Percentiles rank a stretch among this genome's conserved stretches.
Evolutionary conservation across 2,888 invertebrate species (phyloP).

Genomic region (Agrypnus murinus): DNA sequence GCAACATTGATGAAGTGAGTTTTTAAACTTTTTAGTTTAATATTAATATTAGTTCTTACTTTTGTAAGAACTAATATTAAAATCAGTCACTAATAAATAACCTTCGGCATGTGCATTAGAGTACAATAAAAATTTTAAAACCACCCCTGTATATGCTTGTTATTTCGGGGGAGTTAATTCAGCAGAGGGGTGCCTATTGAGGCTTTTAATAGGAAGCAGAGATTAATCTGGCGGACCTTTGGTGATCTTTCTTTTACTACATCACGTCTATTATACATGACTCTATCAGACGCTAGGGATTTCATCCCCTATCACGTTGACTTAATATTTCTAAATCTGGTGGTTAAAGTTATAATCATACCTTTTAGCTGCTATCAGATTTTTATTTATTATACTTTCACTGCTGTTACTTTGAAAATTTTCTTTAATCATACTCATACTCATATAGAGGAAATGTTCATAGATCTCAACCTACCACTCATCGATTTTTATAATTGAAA

Average conservation of each 20-base stretch:
- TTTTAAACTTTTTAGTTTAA: no score
- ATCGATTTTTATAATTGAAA: conserved; percentile 40
- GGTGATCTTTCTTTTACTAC: conserved; percentile 69
- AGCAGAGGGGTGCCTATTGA: conserved; percentile 67
- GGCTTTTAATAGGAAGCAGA: conserved; percentile 70
- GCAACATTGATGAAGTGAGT: no score
- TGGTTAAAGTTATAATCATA: conserved; percentile 7
- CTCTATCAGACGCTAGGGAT: conserved; percentile 45
- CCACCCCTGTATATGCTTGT: conserved; percentile 44
- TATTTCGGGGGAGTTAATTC: conserved; percentile 58
- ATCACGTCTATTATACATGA: conserved; percentile 47
- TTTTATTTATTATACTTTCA: no score
- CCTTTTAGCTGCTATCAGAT: no score
- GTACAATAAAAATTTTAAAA: conserved; percentile 16
- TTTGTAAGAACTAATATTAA: no score
- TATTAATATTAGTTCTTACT: no score
- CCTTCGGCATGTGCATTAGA: no score
- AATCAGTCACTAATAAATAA: no score
- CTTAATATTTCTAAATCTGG: conserved; percentile 26
- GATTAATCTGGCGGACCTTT: conserved; percentile 69
- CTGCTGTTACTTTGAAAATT: no score
- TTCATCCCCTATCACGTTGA: conserved; percentile 32
- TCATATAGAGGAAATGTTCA: no score
- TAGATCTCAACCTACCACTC: no score
- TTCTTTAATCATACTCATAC: no score